Conservation (phyloP, 2,113 vertebrate genomes). For the Pionites leucogaster region DNA sequence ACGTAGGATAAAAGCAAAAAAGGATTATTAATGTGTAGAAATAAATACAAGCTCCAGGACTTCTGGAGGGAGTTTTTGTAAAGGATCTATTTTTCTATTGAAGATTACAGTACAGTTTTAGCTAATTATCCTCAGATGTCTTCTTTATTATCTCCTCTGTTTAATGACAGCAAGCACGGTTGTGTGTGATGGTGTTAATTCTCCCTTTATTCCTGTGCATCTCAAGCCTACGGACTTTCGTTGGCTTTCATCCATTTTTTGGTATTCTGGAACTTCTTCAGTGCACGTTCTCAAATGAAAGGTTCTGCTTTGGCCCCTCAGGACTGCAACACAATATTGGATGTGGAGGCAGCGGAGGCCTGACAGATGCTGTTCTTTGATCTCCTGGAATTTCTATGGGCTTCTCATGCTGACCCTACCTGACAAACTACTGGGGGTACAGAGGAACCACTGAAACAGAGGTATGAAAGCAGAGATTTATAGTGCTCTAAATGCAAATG, state of each 20-base stretch:
- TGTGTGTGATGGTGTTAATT: not conserved
- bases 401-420: not conserved
- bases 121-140: not conserved
- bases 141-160: not conserved
- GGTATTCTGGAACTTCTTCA: not conserved
- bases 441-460: not conserved
- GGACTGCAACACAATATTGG: not conserved
- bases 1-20: not conserved
- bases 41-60: not conserved
- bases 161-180: not conserved
- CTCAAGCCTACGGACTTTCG: not conserved
- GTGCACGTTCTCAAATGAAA: not conserved
- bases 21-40: not conserved
- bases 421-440: not conserved
- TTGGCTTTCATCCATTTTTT: conserved; percentile 15
- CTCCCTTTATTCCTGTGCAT: not conserved
- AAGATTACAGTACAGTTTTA: not conserved
- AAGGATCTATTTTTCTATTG: not conserved
- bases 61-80: not conserved
- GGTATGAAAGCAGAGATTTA: not conserved
- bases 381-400: not conserved
- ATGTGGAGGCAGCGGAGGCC: not conserved
- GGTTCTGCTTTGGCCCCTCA: not conserved
- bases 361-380: not conserved
- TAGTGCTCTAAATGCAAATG: not conserved